Conservation (phyloP, 2,797 vertebrate species). For the Amblyraja radiata region DNA sequence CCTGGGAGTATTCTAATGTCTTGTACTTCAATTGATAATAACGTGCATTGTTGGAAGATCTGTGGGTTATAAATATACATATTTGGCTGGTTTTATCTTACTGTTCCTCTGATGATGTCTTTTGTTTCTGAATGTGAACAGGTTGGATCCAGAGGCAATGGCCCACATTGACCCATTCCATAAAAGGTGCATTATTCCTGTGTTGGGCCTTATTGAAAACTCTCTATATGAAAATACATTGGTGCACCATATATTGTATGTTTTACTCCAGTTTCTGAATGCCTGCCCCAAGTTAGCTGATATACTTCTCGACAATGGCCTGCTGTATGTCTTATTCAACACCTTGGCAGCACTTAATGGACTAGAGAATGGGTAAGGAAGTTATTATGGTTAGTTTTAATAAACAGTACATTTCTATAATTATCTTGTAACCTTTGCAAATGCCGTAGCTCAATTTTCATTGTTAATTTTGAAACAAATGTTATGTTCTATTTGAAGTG, state of each 20-base stretch:
- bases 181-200: conserved; percentile 84
- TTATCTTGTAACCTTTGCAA: not conserved
- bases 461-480: not conserved
- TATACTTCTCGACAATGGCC: conserved; percentile 88
- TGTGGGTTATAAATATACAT: not conserved
- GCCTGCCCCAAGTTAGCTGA: conserved; percentile 92
- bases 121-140: conserved; percentile 50
- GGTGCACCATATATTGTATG: conserved; percentile 81
- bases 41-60: not conserved
- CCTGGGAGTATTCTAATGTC: not conserved
- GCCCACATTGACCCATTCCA: conserved; percentile 80
- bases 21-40: not conserved
- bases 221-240: conserved; percentile 83
- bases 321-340: conserved; percentile 91
- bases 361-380: conserved; percentile 81
- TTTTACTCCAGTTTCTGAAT: conserved; percentile 86
- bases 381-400: not conserved
- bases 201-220: conserved; percentile 90
- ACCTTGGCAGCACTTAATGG: conserved; percentile 87
- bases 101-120: conserved; percentile 3
- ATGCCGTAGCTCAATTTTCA: not conserved
- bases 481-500: not conserved
- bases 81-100: conserved; percentile 3
- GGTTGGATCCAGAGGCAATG: conserved; percentile 86
- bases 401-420: not conserved